phyloP scores from a whole-genome alignment of 2,888 invertebrate genomes.

The Hypomecis punctinalis region DNA sequence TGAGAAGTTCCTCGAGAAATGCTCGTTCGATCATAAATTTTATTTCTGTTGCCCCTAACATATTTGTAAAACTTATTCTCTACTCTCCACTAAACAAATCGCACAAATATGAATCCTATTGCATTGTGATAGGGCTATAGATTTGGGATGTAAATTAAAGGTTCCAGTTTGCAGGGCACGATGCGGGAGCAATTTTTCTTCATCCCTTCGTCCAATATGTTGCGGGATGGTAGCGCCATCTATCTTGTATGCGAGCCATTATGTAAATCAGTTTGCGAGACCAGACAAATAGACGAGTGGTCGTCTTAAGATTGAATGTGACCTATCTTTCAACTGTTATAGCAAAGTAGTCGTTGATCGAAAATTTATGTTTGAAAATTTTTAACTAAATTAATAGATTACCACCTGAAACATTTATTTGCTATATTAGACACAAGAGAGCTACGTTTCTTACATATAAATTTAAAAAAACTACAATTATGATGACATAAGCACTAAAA shows the following conservation, averaged over 20 bases:
- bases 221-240: constrained; percentile 67
- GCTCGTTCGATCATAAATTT: constrained; percentile 57
- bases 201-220: constrained; percentile 74
- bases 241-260: constrained; percentile 71
- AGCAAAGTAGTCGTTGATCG: neutral
- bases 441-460: too few relatives aligned
- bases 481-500: too few relatives aligned
- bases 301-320: constrained; percentile 45
- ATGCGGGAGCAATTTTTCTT: constrained; percentile 73
- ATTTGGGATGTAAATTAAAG: constrained; percentile 61
- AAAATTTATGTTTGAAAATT: neutral
- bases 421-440: too few relatives aligned
- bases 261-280: constrained; percentile 66
- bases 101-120: constrained; percentile 40
- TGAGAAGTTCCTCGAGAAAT: constrained; percentile 46
- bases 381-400: neutral
- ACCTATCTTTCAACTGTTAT: constrained; percentile 15
- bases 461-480: too few relatives aligned
- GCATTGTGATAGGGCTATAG: constrained; percentile 44
- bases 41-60: constrained; percentile 52
- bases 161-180: constrained; percentile 66
- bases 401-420: neutral
- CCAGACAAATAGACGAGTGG: constrained; percentile 52
- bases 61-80: constrained; percentile 62
- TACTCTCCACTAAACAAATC: constrained; percentile 39